Percentiles rank a stretch among this genome's conserved stretches.
Conservation (phyloP, 1,140 invertebrate species). For the Philotrypesis tridentata region DNA sequence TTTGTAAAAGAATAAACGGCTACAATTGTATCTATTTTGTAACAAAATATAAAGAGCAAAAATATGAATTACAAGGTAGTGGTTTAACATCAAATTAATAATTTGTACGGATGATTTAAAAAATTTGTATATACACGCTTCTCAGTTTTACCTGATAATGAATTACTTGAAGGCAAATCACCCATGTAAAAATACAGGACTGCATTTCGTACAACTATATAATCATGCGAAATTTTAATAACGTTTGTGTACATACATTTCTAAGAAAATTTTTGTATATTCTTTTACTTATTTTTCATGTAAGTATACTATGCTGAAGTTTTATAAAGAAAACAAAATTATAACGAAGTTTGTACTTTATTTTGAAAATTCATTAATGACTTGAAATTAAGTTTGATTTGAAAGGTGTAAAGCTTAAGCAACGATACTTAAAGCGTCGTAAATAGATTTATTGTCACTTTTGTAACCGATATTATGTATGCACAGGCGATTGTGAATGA, state of each 20-base stretch:
- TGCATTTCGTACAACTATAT: constrained; percentile 36
- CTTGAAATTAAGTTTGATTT: neutral
- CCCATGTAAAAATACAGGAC: constrained; percentile 25
- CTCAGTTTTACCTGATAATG: constrained; percentile 12
- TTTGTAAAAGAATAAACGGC: constrained; percentile 26
- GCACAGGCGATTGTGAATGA: neutral
- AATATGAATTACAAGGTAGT: neutral
- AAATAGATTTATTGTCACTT: neutral
- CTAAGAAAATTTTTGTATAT: constrained; percentile 35
- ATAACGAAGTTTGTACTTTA: neutral
- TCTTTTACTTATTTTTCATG: constrained; percentile 39
- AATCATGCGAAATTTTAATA: constrained; percentile 31
- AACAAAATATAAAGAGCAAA: constrained; percentile 26
- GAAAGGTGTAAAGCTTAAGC: neutral
- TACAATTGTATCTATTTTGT: constrained; percentile 38
- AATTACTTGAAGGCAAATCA: constrained; percentile 19
- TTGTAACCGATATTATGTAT: neutral
- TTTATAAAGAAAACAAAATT: neutral
- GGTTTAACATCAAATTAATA: constrained; percentile 6
- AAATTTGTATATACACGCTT: neutral
- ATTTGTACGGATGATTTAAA: neutral
- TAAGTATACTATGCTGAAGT: neutral
- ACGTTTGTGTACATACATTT: constrained; percentile 34
- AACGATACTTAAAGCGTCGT: neutral
- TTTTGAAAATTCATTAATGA: neutral